Percentiles rank a stretch among this genome's conserved stretches.
These are phyloP conservation scores for Pecten maximus DNA, from an alignment of 2,888 invertebrate genomes.

Conservation along the genomic window DNA sequence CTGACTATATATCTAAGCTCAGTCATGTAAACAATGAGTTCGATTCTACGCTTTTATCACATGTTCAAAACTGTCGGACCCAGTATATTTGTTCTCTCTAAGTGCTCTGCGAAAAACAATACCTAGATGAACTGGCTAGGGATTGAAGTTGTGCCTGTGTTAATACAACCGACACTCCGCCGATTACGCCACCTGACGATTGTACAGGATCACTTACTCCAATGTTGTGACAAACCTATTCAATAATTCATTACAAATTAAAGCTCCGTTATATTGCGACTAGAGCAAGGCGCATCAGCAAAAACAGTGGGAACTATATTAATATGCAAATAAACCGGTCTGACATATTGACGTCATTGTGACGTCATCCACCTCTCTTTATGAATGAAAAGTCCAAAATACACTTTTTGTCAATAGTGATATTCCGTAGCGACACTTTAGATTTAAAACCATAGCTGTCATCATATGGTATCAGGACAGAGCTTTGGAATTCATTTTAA, in stretches of 20 bases:
- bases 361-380: neutral
- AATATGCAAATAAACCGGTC: neutral
- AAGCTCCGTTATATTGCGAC: neutral
- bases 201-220: neutral
- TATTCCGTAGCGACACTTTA: too few relatives aligned
- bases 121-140: neutral
- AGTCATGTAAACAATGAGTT: too few relatives aligned
- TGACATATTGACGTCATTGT: neutral
- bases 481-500: neutral
- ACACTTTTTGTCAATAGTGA: neutral
- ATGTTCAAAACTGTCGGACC: too few relatives aligned
- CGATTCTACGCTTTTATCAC: too few relatives aligned
- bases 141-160: neutral
- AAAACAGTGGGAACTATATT: neutral
- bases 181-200: neutral
- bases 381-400: neutral
- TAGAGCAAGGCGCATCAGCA: neutral
- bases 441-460: neutral
- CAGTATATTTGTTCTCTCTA: too few relatives aligned
- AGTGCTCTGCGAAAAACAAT: too few relatives aligned
- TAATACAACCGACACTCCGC: neutral
- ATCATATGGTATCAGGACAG: neutral
- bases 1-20: too few relatives aligned
- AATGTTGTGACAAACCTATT: neutral
- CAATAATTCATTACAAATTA: neutral